phyloP scores from a whole-genome alignment of 2,888 invertebrate genomes.

The Drosophila nr. perissopoda region DNA sequence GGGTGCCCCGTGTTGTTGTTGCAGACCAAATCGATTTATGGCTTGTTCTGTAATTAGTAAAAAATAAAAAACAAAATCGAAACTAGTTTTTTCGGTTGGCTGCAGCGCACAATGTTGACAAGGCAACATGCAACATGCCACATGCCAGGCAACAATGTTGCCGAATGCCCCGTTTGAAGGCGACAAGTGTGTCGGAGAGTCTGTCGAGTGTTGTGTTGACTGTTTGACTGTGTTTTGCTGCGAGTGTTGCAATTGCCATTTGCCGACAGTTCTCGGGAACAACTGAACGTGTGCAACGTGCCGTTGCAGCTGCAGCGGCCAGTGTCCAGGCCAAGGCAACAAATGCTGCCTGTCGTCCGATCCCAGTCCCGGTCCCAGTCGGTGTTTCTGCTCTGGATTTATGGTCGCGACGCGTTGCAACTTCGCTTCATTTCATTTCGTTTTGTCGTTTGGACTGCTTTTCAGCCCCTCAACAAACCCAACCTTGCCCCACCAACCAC shows the following conservation, averaged over 20 bases:
- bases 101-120: conserved; percentile 58
- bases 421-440: conserved; percentile 22
- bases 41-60: conserved; percentile 62
- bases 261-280: conserved; percentile 61
- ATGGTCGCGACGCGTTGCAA: conserved; percentile 56
- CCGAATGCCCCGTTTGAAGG: conserved; percentile 23
- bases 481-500: background rate
- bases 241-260: conserved; percentile 55
- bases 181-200: conserved; percentile 57
- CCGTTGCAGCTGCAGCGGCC: conserved; percentile 21
- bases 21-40: conserved; percentile 62
- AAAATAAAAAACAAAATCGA: conserved; percentile 28
- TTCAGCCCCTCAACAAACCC: background rate
- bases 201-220: conserved; percentile 29
- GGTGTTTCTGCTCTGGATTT: conserved; percentile 70
- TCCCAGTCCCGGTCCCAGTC: background rate
- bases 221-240: conserved; percentile 28
- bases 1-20: background rate
- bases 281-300: conserved; percentile 49
- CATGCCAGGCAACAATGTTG: conserved; percentile 66
- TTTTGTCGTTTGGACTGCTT: conserved; percentile 34
- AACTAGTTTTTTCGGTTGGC: conserved; percentile 44
- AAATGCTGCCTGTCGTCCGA: conserved; percentile 33
- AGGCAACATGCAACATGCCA: conserved; percentile 33
- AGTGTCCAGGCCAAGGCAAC: conserved; percentile 73